Evolutionary conservation across 2,888 invertebrate species (phyloP), one percentile per base, ranked within the genome.

Genomic region (Bembecia ichneumoniformis): DNA sequence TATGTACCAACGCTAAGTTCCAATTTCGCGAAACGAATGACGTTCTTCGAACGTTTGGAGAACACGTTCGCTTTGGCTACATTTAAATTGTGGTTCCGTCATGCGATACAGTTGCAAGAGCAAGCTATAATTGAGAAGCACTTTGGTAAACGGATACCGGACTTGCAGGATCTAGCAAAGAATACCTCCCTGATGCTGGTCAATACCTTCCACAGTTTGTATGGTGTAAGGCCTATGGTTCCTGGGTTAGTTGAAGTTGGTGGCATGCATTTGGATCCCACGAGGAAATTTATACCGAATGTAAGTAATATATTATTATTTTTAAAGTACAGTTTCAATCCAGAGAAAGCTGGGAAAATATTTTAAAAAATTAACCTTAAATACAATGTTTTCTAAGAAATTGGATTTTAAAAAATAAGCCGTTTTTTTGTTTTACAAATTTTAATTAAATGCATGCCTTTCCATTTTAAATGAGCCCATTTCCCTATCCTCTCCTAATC

Each of bases 181-280:
- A 88, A 90, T 49, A 77, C 87, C 0, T 87, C 88, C 0, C 61
- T 91, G 47, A 63, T 91, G 54, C 62, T 93, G 36, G 74, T 89
- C 3, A 92, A 92, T 60, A 89, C 89, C 4, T 91, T 91, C 61
- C 90, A 89, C 54, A 86, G 89, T 1, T 60, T 91, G 43, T 88
- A 89, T 51, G 90, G 90, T 1, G 83, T 88, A 1, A 81, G 84
- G 15, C 91, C 92, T 0, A 59, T 79, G 2, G 62, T 89, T 0
- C 89, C 90, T 0, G 90, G 89, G 15, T 70, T 91, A 0, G 76
- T 93, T 9, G 92, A 91, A 75, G 86, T 91, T 10, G 91, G 91
- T 7, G 92, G 91, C 1, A 82, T 91, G 69, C 90, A 91, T 62
- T 74, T 91, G 44, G 76, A 76, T 35, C 66, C 73, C 2, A 61